These are phyloP conservation scores for Cheilosia pagana DNA, from an alignment of 2,888 invertebrate genomes.

Conservation along the genomic window DNA sequence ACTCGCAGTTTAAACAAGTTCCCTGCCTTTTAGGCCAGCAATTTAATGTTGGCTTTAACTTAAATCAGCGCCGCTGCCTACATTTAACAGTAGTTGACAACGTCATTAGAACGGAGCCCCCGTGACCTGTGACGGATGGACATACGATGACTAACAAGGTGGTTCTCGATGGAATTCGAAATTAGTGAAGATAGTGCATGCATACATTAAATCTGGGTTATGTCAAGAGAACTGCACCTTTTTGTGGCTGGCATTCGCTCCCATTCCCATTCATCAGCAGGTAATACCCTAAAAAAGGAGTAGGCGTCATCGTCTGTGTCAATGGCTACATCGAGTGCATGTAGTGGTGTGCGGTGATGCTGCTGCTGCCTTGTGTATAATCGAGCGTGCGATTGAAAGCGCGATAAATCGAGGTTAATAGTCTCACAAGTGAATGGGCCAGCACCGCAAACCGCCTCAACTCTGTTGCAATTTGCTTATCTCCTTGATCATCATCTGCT, in stretches of 20 bases:
- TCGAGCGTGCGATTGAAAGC: constrained; percentile 62
- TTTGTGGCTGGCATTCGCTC: constrained; percentile 11
- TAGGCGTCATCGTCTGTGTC: constrained; percentile 14
- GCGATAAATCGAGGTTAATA: constrained; percentile 71
- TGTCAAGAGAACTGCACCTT: constrained; percentile 57
- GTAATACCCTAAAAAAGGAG: constrained; percentile 24
- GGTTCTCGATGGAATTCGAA: constrained; percentile 10
- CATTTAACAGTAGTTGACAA: constrained; percentile 37
- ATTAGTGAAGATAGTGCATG: constrained; percentile 22
- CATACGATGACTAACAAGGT: constrained; percentile 50
- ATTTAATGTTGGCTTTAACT: constrained; percentile 23
- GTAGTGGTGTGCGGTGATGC: background rate
- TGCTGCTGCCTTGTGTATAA: constrained; percentile 35
- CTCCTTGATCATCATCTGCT: constrained; percentile 52
- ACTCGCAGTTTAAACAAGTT: too few relatives aligned
- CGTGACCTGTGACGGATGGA: constrained; percentile 31
- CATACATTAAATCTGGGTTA: constrained; percentile 51
- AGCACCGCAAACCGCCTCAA: constrained; percentile 49
- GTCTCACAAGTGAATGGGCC: constrained; percentile 61
- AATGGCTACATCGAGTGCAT: background rate
- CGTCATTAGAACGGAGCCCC: constrained; percentile 20
- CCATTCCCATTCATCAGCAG: constrained; percentile 56
- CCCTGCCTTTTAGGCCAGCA: constrained; percentile 1
- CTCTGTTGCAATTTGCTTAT: constrained; percentile 66
- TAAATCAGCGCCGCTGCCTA: constrained; percentile 19